phyloP scores from a whole-genome alignment of 1,140 invertebrate species.

The Magallana ariakensis region DNA sequence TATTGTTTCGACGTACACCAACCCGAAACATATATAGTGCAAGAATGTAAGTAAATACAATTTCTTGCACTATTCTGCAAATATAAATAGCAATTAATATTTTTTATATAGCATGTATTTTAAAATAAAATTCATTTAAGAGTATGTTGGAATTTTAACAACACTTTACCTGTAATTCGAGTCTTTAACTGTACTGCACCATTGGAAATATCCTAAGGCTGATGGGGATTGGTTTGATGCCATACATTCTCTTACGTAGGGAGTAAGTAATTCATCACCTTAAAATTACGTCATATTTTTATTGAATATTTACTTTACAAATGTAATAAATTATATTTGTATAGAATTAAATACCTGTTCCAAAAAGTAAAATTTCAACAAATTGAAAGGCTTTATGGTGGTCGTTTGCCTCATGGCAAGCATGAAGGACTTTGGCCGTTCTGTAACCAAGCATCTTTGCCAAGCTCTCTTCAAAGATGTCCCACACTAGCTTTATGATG shows the following conservation, averaged over 20 bases:
- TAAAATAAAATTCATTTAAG: neutral
- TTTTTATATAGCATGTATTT: neutral
- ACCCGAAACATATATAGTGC: conserved; percentile 37
- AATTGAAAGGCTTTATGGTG: conserved; percentile 49
- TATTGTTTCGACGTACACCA: conserved; percentile 46
- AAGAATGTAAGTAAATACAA: conserved; percentile 22
- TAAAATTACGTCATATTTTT: neutral
- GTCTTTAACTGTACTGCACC: neutral
- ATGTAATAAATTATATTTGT: neutral
- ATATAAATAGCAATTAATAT: neutral
- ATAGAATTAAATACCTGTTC: neutral
- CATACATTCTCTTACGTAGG: neutral
- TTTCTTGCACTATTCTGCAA: neutral
- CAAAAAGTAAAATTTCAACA: conserved; percentile 23
- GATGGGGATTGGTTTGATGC: neutral
- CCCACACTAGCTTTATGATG: conserved; percentile 42
- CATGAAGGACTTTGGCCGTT: neutral
- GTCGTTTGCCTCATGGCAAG: conserved; percentile 30
- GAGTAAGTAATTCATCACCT: conserved; percentile 10
- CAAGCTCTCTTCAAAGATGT: conserved; percentile 7
- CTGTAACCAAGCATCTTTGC: conserved; percentile 31
- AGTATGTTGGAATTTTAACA: neutral
- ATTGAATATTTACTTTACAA: neutral
- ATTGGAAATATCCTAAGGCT: neutral
- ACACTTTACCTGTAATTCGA: neutral